A percentile compares a stretch with the other conserved stretches of the same genome.
Conservation (phyloP, 1,140 invertebrate genomes). For the Lasaia peninsularis region DNA sequence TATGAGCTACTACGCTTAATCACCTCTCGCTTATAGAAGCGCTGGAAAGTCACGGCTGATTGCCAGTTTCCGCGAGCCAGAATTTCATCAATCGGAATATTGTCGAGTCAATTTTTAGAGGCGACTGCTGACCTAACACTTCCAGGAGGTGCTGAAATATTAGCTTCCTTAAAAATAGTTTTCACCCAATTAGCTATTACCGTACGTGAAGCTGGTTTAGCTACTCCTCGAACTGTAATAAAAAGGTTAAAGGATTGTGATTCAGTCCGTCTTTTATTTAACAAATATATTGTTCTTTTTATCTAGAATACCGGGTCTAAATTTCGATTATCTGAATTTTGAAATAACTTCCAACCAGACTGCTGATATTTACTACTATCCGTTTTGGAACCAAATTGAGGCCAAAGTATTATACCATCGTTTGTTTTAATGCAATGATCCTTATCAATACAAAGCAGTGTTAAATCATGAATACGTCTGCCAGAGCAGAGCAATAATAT, state of each 20-base stretch:
- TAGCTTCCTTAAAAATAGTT: slow-evolving; percentile 25
- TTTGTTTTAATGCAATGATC: slow-evolving; percentile 21
- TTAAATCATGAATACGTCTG: slow-evolving; percentile 30
- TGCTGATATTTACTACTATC: slow-evolving; percentile 20
- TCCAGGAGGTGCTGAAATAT: slow-evolving; percentile 30
- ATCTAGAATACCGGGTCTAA: slow-evolving; percentile 36
- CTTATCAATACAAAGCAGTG: slow-evolving; percentile 23
- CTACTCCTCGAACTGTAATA: slow-evolving; percentile 23
- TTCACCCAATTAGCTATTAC: slow-evolving; percentile 36
- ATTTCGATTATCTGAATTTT: slow-evolving; percentile 25
- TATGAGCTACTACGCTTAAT: not conserved
- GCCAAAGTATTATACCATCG: slow-evolving; percentile 31
- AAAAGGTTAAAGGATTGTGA: slow-evolving; percentile 24
- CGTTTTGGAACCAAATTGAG: slow-evolving; percentile 35
- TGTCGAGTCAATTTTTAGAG: slow-evolving; percentile 26
- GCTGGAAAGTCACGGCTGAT: slow-evolving; percentile 31
- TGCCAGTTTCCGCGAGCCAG: slow-evolving; percentile 33
- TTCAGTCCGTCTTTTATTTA: slow-evolving; percentile 22
- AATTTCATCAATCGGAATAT: slow-evolving; percentile 31
- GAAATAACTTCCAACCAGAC: slow-evolving; percentile 30
- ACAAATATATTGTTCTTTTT: slow-evolving; percentile 24
- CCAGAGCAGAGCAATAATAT: slow-evolving; percentile 24
- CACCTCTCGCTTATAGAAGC: slow-evolving; percentile 30
- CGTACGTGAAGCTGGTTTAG: slow-evolving; percentile 31
- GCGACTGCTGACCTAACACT: slow-evolving; percentile 33